These are phyloP conservation scores for Prinia subflava DNA, from an alignment of 2,113 vertebrate genomes.

Conservation along the genomic window DNA sequence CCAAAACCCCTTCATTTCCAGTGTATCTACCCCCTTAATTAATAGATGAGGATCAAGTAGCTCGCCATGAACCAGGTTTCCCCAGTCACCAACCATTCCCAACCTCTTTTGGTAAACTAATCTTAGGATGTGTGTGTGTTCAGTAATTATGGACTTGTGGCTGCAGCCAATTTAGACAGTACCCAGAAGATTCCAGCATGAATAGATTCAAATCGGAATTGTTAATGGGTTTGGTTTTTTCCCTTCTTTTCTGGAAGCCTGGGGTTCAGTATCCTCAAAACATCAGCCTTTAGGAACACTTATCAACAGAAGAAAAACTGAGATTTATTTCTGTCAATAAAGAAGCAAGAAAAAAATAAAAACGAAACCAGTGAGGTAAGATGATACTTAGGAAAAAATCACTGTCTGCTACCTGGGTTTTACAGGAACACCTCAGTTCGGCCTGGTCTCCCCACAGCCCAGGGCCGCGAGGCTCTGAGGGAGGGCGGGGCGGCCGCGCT, in stretches of 20 bases:
- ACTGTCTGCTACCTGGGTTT: neutral
- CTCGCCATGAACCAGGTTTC: neutral
- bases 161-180: neutral
- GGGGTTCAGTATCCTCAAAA: neutral
- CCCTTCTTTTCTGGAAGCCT: neutral
- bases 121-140: rapidly evolving
- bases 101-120: neutral
- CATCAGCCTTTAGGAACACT: neutral
- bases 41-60: neutral
- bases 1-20: neutral
- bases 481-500: no score
- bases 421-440: no score
- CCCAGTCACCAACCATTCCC: neutral
- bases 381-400: neutral
- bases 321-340: neutral
- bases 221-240: rapidly evolving
- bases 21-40: neutral
- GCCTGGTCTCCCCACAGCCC: neutral
- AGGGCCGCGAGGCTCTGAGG: neutral
- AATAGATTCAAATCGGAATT: neutral
- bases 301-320: neutral
- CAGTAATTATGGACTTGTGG: rapidly evolving
- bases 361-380: rapidly evolving
- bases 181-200: neutral
- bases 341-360: neutral